Base-by-base conservation (phyloP, 2,113 vertebrate genomes). In the Himantopus leucocephalus region DNA sequence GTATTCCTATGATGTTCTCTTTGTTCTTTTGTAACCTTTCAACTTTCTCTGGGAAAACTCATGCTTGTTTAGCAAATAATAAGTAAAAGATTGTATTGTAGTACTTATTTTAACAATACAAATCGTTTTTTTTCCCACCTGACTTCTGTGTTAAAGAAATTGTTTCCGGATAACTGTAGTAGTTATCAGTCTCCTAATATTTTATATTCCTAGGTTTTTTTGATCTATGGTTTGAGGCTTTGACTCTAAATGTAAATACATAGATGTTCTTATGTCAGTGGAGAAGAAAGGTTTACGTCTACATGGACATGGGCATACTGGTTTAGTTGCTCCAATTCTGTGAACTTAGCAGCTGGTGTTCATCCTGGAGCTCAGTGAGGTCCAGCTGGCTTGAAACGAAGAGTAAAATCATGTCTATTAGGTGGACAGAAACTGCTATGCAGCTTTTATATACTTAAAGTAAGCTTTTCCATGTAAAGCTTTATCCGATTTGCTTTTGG, bases 1-100 rank as follows among this genome's bases (percentile, higher is more conserved):
- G 0, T 68, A 6, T 39, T 72, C 12, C 4, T 47, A 1, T 11
- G 5, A 12, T n/a, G 5, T 27, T 80, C 1, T 34, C 8, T 34
- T 22, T 66, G 4, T 37, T 78, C 19, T 32, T 71, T 10, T n/a
- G 16, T 66, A 41, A n/a, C 8, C 16, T 72, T 81, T 37, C 8
- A 64, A 1, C 35, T 52, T 78, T 48, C 20, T 78, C 14, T 72
- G 15, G 35, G 27, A 78, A 47, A 41, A 13, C 9, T 87, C 8
- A 8, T 24, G 9, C 21, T 71, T 55, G 9, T 71, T 89, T 80
- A 68, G 39, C 8, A 81, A 66, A 12, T 63, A 62, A 11, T 59
- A 58, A 50, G 19, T 37, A 35, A 12, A n/a, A 39, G 2, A 45
- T 35, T 55, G 8, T 63, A 34, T 30, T 48, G 12, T 15, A 32